phyloP scores from a whole-genome alignment of 2,888 invertebrate species.

The Ochropleura plecta region DNA sequence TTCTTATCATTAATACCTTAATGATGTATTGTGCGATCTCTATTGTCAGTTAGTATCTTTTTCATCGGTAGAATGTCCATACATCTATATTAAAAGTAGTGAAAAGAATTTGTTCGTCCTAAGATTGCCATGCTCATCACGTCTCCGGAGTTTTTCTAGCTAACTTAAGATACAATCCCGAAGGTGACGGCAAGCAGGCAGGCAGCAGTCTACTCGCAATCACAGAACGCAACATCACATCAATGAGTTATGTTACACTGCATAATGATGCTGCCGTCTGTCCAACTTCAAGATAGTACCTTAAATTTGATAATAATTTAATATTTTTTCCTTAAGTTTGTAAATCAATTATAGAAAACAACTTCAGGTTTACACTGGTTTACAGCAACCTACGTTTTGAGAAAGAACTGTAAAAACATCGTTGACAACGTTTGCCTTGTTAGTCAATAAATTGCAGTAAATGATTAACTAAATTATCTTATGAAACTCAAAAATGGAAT shows the following conservation, averaged over 20 bases:
- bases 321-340: neutral
- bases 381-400: neutral
- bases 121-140: neutral
- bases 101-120: neutral
- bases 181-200: neutral
- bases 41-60: neutral
- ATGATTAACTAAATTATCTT: neutral
- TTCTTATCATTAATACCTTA: neutral
- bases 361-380: neutral
- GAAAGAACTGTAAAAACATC: neutral
- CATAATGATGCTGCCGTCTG: neutral
- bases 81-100: neutral
- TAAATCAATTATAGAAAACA: neutral
- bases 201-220: neutral
- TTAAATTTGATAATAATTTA: neutral
- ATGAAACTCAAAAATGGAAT: slow-evolving; percentile 21
- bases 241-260: neutral
- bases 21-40: neutral
- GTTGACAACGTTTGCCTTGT: neutral
- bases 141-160: neutral
- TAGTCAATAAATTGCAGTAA: slow-evolving; percentile 7
- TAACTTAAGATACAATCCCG: neutral
- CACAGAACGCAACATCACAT: neutral
- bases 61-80: neutral
- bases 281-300: neutral